Evolutionary conservation across 2,888 invertebrate genomes (phyloP).

Genomic region (Osmoderma eremita): DNA sequence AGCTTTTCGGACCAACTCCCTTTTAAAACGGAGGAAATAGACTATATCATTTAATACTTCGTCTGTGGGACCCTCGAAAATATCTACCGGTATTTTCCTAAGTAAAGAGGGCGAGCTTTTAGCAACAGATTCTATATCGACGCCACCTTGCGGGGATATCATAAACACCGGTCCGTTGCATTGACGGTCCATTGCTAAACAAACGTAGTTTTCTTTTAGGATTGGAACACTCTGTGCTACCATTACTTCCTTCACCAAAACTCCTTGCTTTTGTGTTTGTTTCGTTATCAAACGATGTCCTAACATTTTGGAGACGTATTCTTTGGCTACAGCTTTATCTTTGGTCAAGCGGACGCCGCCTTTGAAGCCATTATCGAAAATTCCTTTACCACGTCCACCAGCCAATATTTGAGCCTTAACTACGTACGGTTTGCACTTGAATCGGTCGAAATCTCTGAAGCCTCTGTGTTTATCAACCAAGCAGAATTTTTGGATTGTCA

Average conservation of each 20-base stretch:
- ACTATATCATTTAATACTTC: conserved; percentile 77
- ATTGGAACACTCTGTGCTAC: conserved; percentile 95
- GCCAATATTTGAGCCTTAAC: conserved; percentile 96
- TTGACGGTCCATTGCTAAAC: conserved; percentile 89
- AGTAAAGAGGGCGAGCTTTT: conserved; percentile 86
- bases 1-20: conserved; percentile 71
- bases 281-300: conserved; percentile 91
- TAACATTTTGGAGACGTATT: conserved; percentile 85
- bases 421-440: conserved; percentile 64
- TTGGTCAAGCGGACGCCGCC: conserved; percentile 94
- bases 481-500: conserved; percentile 87
- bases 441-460: conserved; percentile 20
- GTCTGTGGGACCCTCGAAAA: conserved; percentile 74
- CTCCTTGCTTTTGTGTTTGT: conserved; percentile 91
- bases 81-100: conserved; percentile 83
- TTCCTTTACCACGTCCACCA: conserved; percentile 94
- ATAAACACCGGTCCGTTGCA: conserved; percentile 92
- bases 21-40: conserved; percentile 79
- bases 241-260: conserved; percentile 92
- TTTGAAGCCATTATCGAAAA: conserved; percentile 92
- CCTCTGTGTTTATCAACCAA: conserved; percentile 71
- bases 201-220: conserved; percentile 89
- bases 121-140: conserved; percentile 95
- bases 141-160: conserved; percentile 91
- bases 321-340: conserved; percentile 73